Evolutionary conservation across 1,140 invertebrate genomes (phyloP), one percentile per base, ranked within the genome.

Genomic region (Euura lappo): DNA sequence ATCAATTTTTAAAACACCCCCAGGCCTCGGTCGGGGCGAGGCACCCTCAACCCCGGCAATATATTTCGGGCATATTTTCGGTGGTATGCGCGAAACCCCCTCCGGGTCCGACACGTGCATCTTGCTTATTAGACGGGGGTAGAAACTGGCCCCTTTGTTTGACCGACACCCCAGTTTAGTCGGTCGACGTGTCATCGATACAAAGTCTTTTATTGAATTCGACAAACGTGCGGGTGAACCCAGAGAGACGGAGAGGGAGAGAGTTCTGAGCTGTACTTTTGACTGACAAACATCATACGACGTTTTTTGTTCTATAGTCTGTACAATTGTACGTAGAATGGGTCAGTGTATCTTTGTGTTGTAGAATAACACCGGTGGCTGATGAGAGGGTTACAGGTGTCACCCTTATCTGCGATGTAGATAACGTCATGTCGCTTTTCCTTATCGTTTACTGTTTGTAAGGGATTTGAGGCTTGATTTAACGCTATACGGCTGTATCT

Each of bases 381-480:
- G 13, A 44, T 68, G 66, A 68, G 66, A 68, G 66, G 66, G 66
- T 28, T 68, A 68, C 66, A 68, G 66, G 66, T 68, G 66, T 68
- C 28, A 28, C 28, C 28, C 28, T 28, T 28, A 28, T 28, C 28
- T 28, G 28, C 66, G 44, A 28, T 44, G 4, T 10, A 42, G 66
- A 68, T 68, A 68, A 68, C 28, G 13, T 64, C 8, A 2, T 64
- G 13, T 10, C 8, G 13, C 13, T 42, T 42, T 10, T 10, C 10
- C 66, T 28, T 28, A 68, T 28, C 28, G 28, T 28, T 42, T 10
- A 28, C 8, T 68, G 44, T 68, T 68, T 68, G 13, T 68, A 11
- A 11, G 13, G 44, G 8, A 68, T 68, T 68, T 68, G 13, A 42
- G 28, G 28, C 28, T 28, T 28, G 28, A 28, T 28, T 28, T 28